Base-by-base conservation (phyloP, 2,113 vertebrate species). In the Rhynchopsitta pachyrhyncha region DNA sequence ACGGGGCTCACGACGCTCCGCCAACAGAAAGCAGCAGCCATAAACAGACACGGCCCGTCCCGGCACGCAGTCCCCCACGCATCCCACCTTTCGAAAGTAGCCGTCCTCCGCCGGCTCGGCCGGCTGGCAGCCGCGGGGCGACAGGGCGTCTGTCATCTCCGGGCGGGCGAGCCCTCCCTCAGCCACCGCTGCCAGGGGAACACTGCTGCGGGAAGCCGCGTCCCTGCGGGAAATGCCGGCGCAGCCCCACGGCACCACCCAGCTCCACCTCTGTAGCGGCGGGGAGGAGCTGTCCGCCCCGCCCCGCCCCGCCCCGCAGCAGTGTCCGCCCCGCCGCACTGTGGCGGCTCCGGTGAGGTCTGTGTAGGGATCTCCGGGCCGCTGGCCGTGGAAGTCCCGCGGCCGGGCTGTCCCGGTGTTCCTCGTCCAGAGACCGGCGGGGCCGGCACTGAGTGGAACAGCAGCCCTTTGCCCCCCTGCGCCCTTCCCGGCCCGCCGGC, bases 71-170 rank as follows among this genome's bases (percentile, higher is more conserved):
- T 11, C 50, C 78, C 29, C 46, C 60, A 33, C n/a, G 33, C 20
- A 16, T 12, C 97, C 31, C 75, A 98, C 98, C 98, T 98, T 98
- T 49, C 98, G 97, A 97, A 98, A 98, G 89, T 98, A 98, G 92
- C 96, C 37, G 23, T 97, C 92, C 37, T 68, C 69, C 23, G 95
- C 79, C 37, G 90, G 92, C 35, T 94, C 95, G 14, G 97, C 90
- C 7, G 95, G 89, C 86, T n/a, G 90, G 33, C 96, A 94, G 11
- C 88, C 84, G 59, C 93, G 80, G n/a, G 96, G 86, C n/a, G 85
- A 76, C 73, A 98, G 63, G 0, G 98, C 16, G 27, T 98, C 98
- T 0, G 97, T 98, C 98, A 98, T 98, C 52, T 76, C 62, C n/a
- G 41, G 17, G 19, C 24, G 10, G 11, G 10, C n/a, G 27, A 6